These are phyloP conservation scores for Rhagophthalmus giganteus DNA, from an alignment of 2,888 invertebrate species.

Conservation along the genomic window DNA sequence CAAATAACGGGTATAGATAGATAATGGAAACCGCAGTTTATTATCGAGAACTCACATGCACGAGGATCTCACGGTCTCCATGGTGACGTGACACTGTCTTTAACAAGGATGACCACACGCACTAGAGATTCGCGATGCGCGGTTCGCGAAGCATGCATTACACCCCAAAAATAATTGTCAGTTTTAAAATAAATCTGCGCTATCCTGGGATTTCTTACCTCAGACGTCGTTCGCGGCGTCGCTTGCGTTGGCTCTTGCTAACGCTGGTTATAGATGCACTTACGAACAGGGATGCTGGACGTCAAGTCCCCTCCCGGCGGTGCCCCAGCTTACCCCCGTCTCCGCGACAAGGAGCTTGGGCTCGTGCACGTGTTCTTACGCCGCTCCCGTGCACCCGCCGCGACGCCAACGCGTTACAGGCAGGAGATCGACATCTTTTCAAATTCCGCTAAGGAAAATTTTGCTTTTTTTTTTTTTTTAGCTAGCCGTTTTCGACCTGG, in stretches of 20 bases:
- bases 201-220: constrained; percentile 41
- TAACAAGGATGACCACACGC: constrained; percentile 29
- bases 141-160: constrained; percentile 38
- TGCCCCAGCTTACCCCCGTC: constrained; percentile 35
- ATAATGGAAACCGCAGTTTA: too few species aligned
- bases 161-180: constrained; percentile 42
- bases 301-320: constrained; percentile 41
- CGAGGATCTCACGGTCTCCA: constrained; percentile 33
- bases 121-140: constrained; percentile 30
- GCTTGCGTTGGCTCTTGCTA: constrained; percentile 36
- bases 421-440: constrained; percentile 35
- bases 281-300: constrained; percentile 42
- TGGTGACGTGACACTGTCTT: constrained; percentile 33
- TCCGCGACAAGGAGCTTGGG: constrained; percentile 35
- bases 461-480: too few species aligned
- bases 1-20: too few species aligned
- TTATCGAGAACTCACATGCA: constrained; percentile 37
- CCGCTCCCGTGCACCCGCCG: constrained; percentile 31
- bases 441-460: constrained; percentile 3
- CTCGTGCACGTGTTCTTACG: constrained; percentile 41
- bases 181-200: constrained; percentile 42
- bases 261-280: constrained; percentile 41
- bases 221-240: constrained; percentile 36
- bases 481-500: too few species aligned
- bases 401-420: constrained; percentile 36